A percentile compares a stretch with the other conserved stretches of the same genome.
These are phyloP conservation scores for Mastigias papua DNA, from an alignment of 30 jellyfish, hydroid and myxozoan genomes.

Conservation along the genomic window DNA sequence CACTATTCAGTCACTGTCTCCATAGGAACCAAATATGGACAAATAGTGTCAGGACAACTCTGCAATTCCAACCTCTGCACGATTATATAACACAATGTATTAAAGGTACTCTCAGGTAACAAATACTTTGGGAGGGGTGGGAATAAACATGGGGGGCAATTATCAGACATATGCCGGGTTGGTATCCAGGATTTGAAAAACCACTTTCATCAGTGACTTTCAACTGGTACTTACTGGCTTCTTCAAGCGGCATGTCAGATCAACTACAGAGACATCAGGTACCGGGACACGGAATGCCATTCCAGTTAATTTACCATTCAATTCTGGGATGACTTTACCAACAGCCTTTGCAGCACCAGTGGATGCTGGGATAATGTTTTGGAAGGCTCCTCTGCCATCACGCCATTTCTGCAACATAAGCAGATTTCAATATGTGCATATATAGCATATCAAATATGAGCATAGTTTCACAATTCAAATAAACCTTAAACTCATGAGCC, in stretches of 20 bases:
- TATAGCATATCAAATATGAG: neutral
- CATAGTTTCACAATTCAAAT: neutral
- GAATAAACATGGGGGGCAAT: too few relatives aligned
- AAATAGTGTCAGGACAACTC: too few relatives aligned
- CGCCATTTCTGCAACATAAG: slow-evolving; percentile 87
- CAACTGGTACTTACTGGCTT: slow-evolving; percentile 64
- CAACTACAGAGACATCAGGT: slow-evolving; percentile 98
- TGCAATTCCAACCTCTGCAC: too few relatives aligned
- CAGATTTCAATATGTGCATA: neutral
- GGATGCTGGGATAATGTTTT: slow-evolving; percentile 97
- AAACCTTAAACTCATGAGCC: too few relatives aligned
- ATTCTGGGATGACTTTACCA: slow-evolving; percentile 96
- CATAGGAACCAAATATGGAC: too few relatives aligned
- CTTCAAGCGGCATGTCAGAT: slow-evolving; percentile 86
- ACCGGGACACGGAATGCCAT: slow-evolving; percentile 99
- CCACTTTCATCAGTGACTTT: neutral
- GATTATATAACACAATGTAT: too few relatives aligned
- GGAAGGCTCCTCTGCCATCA: slow-evolving; percentile 99
- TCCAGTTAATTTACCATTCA: slow-evolving; percentile 97
- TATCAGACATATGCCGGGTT: too few relatives aligned
- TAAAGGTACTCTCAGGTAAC: too few relatives aligned
- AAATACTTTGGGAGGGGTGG: too few relatives aligned
- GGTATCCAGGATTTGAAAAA: too few relatives aligned
- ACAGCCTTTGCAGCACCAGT: slow-evolving; percentile 99
- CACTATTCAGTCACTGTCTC: too few relatives aligned